Evolutionary conservation across 1,140 invertebrate genomes (phyloP).

Genomic region (Ruditapes philippinarum): DNA sequence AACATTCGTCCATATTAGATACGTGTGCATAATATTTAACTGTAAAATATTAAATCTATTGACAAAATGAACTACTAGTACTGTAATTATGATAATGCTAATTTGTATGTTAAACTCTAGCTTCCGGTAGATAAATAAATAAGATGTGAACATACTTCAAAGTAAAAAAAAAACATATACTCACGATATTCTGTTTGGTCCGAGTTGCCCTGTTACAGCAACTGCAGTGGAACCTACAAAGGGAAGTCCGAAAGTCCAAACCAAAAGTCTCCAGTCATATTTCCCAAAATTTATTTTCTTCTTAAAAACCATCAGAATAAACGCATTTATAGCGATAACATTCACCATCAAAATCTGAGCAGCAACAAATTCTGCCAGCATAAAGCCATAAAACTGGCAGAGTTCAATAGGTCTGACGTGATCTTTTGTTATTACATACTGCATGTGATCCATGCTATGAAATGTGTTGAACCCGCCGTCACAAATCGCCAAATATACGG

Average conservation of each 20-base stretch:
- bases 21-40: no score
- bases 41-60: no score
- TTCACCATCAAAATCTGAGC: conserved; percentile 70
- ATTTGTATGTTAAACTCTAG: background rate
- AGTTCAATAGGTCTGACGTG: conserved; percentile 64
- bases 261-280: conserved; percentile 63
- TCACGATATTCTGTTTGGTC: conserved; percentile 70
- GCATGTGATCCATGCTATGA: conserved; percentile 65
- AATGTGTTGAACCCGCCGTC: conserved; percentile 68
- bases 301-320: conserved; percentile 64
- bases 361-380: conserved; percentile 60
- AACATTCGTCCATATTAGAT: no score
- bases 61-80: background rate
- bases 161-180: background rate
- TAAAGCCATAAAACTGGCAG: conserved; percentile 69
- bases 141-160: background rate
- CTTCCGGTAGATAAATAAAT: background rate
- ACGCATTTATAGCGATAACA: conserved; percentile 68
- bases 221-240: conserved; percentile 52
- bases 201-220: conserved; percentile 34
- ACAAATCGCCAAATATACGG: conserved; percentile 69
- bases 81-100: background rate
- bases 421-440: conserved; percentile 65
- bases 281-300: conserved; percentile 65
- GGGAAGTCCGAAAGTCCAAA: conserved; percentile 66